These are phyloP conservation scores for Pecten maximus DNA, from an alignment of 2,888 invertebrate genomes.

Conservation along the genomic window DNA sequence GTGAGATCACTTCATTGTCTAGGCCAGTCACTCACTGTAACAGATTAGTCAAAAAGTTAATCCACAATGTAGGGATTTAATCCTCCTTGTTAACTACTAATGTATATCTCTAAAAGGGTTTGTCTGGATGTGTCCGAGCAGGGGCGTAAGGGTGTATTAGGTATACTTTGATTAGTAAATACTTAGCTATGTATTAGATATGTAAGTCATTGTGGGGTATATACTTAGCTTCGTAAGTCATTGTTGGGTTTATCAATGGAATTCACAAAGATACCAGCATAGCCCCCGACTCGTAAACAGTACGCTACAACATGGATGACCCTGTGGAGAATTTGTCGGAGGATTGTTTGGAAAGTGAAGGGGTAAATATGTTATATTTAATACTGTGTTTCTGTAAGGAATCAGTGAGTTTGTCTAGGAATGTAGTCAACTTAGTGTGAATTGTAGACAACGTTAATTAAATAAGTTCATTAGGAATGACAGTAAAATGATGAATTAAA, in stretches of 20 bases:
- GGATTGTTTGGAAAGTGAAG: neutral
- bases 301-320: neutral
- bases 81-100: neutral
- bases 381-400: neutral
- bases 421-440: no score
- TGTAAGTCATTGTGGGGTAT: constrained; percentile 1
- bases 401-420: neutral
- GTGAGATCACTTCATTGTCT: neutral
- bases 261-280: neutral
- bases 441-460: no score
- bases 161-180: neutral
- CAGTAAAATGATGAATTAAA: no score
- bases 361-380: neutral
- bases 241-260: constrained; percentile 6
- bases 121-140: neutral
- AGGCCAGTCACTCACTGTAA: neutral
- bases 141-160: constrained; percentile 7
- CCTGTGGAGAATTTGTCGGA: neutral
- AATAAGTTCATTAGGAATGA: no score
- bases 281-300: neutral
- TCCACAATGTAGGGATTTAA: neutral
- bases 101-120: constrained; percentile 13
- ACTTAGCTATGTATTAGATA: constrained; percentile 18
- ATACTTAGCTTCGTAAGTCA: neutral
- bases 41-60: constrained; percentile 20